A percentile compares a stretch with the other conserved stretches of the same genome.
phyloP scores from a whole-genome alignment of 1,140 invertebrate species.

The Temnothorax longispinosus region DNA sequence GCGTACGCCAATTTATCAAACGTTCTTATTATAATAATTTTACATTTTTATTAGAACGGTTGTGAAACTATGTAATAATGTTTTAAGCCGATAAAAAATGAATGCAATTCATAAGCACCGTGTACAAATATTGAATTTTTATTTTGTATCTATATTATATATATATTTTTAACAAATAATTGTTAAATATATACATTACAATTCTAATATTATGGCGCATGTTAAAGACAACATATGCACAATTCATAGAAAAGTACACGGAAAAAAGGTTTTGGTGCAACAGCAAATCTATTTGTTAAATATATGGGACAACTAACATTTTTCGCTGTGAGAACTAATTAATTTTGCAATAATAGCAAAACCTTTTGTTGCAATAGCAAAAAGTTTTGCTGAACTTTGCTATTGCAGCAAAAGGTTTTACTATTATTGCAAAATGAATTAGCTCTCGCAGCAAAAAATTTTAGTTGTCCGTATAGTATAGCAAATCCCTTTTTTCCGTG shows the following conservation, averaged over 20 bases:
- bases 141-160: not conserved
- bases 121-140: not conserved
- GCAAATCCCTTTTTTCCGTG: no score
- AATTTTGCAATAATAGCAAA: no score
- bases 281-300: no score
- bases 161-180: not conserved
- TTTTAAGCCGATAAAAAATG: not conserved
- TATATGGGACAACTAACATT: no score
- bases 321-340: no score
- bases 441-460: no score
- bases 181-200: not conserved
- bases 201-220: not conserved
- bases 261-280: no score
- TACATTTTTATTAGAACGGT: not conserved
- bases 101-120: not conserved
- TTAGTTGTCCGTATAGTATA: no score
- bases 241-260: not conserved
- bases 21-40: not conserved
- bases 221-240: not conserved
- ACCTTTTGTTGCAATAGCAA: no score
- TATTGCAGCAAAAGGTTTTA: no score
- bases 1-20: conserved; percentile 3
- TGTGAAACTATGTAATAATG: not conserved
- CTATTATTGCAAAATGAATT: no score
- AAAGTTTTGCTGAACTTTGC: no score